Conservation (phyloP, 2,797 vertebrate species). For the Scarus forsteni region DNA sequence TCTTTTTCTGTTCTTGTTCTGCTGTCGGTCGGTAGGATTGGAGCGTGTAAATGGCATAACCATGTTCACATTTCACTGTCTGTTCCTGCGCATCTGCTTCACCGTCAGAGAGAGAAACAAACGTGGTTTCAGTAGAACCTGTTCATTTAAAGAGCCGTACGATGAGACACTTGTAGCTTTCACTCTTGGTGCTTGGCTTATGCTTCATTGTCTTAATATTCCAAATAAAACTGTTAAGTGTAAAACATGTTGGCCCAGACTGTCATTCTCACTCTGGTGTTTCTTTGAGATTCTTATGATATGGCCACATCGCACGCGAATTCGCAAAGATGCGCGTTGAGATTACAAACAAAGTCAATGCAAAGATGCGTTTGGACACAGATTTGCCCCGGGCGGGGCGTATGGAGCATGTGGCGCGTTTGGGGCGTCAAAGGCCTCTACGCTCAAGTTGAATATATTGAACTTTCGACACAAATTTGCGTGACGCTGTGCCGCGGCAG, state of each 20-base stretch:
- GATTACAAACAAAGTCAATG: too few relatives aligned
- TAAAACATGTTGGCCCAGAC: conserved; percentile 77
- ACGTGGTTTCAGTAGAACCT: conserved; percentile 80
- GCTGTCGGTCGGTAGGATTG: conserved; percentile 73
- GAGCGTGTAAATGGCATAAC: conserved; percentile 80
- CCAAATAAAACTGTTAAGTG: conserved; percentile 89
- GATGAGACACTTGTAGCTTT: conserved; percentile 87
- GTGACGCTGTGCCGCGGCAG: too few relatives aligned
- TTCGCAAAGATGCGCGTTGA: too few relatives aligned
- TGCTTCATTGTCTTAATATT: conserved; percentile 91
- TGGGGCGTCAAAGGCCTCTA: too few relatives aligned
- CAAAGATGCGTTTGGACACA: too few relatives aligned
- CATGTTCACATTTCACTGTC: conserved; percentile 82
- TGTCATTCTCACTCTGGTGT: conserved; percentile 48
- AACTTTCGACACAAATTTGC: too few relatives aligned
- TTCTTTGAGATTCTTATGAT: background rate
- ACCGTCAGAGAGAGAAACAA: conserved; percentile 54
- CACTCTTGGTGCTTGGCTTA: conserved; percentile 89
- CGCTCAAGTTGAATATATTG: too few relatives aligned
- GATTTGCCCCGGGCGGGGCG: too few relatives aligned
- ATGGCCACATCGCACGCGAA: too few relatives aligned
- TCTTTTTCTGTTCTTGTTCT: conserved; percentile 32
- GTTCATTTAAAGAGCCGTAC: conserved; percentile 84
- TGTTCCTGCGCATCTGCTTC: conserved; percentile 76
- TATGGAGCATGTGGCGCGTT: too few relatives aligned